Conservation (phyloP, 1,140 invertebrate species). For the Aethina tumida region DNA sequence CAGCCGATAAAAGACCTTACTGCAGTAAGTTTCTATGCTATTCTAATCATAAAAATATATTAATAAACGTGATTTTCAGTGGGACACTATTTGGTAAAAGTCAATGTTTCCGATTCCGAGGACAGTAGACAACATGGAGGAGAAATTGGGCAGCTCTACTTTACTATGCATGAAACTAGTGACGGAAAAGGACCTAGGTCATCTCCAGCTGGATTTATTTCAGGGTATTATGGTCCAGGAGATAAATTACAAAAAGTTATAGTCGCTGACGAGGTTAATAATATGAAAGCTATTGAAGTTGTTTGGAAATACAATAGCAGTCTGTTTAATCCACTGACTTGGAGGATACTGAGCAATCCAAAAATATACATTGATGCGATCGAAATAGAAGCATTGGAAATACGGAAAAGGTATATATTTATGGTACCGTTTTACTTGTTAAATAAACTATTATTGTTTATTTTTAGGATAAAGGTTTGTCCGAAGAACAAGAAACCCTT, state of each 20-base stretch:
- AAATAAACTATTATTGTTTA: conserved; percentile 2
- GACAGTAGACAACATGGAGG: conserved; percentile 64
- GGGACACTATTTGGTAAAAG: conserved; percentile 61
- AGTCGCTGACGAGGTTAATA: conserved; percentile 51
- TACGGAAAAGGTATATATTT: conserved; percentile 44
- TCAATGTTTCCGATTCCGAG: conserved; percentile 61
- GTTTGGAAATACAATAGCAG: conserved; percentile 69
- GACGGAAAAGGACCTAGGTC: conserved; percentile 30
- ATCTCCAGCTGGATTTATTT: conserved; percentile 22
- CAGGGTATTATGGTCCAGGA: conserved; percentile 59
- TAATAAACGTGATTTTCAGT: conserved; percentile 40
- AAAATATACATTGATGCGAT: conserved; percentile 59
- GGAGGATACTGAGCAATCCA: conserved; percentile 63
- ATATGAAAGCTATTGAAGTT: conserved; percentile 53
- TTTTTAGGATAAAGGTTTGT: conserved; percentile 47
- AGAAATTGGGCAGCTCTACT: conserved; percentile 60
- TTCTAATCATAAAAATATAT: conserved; percentile 4
- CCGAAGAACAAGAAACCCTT: conserved; percentile 45
- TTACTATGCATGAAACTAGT: conserved; percentile 52
- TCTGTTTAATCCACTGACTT: conserved; percentile 71
- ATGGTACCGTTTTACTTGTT: neutral
- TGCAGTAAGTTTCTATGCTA: conserved; percentile 62
- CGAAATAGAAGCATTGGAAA: conserved; percentile 60
- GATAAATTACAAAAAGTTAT: conserved; percentile 35
- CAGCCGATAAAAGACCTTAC: conserved; percentile 53